phyloP scores from a whole-genome alignment of 2,113 vertebrate genomes.

The Drymodes brunneopygia region DNA sequence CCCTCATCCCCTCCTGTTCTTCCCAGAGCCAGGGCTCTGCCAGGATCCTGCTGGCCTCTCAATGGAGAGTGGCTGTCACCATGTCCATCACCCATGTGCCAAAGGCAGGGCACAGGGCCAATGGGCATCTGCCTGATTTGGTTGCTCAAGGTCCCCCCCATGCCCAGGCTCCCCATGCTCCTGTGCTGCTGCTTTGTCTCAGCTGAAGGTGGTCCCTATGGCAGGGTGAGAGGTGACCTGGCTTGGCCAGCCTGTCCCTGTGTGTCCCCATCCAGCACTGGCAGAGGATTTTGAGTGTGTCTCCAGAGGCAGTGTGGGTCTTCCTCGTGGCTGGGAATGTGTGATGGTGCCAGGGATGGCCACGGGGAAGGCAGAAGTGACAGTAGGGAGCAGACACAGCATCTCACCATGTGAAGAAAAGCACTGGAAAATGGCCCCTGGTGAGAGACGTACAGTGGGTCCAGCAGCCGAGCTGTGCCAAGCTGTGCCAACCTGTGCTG shows the following conservation, averaged over 20 bases:
- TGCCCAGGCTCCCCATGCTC: not conserved
- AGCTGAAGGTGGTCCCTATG: accelerated
- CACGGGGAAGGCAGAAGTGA: accelerated
- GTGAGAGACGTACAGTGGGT: accelerated
- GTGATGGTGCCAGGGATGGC: not conserved
- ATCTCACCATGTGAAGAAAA: not conserved
- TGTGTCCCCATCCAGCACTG: not conserved
- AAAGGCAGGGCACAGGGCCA: not conserved
- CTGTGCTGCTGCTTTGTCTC: not conserved
- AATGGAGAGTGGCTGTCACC: accelerated
- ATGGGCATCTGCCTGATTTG: accelerated
- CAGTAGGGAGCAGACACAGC: accelerated
- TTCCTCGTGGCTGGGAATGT: accelerated
- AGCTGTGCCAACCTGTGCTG: not conserved
- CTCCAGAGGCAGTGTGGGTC: not conserved
- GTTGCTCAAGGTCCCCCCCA: not conserved
- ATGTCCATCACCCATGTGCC: not conserved
- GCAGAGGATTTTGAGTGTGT: not conserved
- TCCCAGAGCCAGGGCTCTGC: not conserved
- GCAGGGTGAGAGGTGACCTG: not conserved
- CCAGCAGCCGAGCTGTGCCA: not conserved
- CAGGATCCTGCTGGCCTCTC: not conserved
- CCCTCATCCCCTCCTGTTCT: not conserved
- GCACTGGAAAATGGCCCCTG: not conserved
- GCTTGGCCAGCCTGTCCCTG: not conserved